Conservation (phyloP, 2,113 vertebrate genomes). For the Osmerus mordax region DNA sequence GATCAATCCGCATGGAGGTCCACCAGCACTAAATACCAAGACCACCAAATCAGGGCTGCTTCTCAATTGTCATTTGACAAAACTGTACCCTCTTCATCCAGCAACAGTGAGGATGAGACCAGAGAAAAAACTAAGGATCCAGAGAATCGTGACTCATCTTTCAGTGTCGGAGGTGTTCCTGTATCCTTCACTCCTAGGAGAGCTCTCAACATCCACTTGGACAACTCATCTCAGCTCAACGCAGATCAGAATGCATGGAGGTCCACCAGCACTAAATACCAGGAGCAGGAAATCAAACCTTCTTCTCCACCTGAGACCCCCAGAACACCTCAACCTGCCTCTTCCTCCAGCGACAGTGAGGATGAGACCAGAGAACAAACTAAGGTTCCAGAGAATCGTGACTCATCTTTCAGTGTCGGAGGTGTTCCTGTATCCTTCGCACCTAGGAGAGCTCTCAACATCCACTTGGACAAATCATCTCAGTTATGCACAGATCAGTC, state of each 20-base stretch:
- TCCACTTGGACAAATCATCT: conserved; percentile 37
- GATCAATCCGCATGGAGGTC: conserved; percentile 21
- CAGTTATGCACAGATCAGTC: conserved; percentile 35
- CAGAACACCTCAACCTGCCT: neutral
- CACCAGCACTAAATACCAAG: neutral
- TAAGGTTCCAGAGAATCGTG: neutral
- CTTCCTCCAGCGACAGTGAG: conserved; percentile 24
- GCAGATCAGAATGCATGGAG: neutral
- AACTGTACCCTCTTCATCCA: conserved; percentile 1
- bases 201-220: conserved; percentile 36
- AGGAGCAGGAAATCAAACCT: too few relatives aligned
- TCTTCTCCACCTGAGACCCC: neutral
- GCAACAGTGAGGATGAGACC: conserved; percentile 44
- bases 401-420: conserved; percentile 37
- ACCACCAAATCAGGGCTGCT: too few relatives aligned
- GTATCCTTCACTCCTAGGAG: neutral
- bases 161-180: conserved; percentile 26
- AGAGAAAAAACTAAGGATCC: neutral
- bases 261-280: too few relatives aligned
- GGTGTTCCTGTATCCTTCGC: neutral
- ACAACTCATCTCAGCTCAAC: conserved; percentile 14
- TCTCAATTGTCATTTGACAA: neutral
- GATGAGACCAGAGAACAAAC: conserved; percentile 19
- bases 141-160: conserved; percentile 21
- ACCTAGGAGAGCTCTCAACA: conserved; percentile 21